Percentiles rank a stretch among this genome's conserved stretches.
phyloP scores from a whole-genome alignment of 2,797 vertebrate species.

The Pseudochromis fuscus region DNA sequence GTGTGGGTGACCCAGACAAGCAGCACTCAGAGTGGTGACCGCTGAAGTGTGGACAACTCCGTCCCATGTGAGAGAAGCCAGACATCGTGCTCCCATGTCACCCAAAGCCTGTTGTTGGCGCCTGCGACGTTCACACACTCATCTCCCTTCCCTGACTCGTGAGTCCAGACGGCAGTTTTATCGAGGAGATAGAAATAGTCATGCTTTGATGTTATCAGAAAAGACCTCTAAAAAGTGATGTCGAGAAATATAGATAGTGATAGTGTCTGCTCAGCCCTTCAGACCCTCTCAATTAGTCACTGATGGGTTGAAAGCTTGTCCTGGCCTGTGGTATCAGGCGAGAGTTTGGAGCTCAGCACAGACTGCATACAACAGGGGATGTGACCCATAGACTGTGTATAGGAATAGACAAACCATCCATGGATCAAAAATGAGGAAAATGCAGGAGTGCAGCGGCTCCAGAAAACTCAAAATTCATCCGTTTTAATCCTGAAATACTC shows the following conservation, averaged over 20 bases:
- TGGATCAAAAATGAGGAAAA: too few species aligned
- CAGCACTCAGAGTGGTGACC: slow-evolving; percentile 62
- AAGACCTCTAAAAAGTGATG: slow-evolving; percentile 60
- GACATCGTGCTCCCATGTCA: slow-evolving; percentile 62
- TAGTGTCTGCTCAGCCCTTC: slow-evolving; percentile 48
- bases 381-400: too few species aligned
- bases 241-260: slow-evolving; percentile 54
- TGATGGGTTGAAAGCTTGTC: slow-evolving; percentile 30
- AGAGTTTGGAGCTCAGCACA: slow-evolving; percentile 44
- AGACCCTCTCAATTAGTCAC: slow-evolving; percentile 64
- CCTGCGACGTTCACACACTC: slow-evolving; percentile 70
- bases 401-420: too few species aligned
- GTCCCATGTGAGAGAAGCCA: slow-evolving; percentile 77
- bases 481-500: too few species aligned
- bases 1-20: slow-evolving; percentile 57
- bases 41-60: slow-evolving; percentile 71
- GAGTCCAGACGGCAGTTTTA: slow-evolving; percentile 60
- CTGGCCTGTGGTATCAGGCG: slow-evolving; percentile 53
- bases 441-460: too few species aligned
- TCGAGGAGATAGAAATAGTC: slow-evolving; percentile 78
- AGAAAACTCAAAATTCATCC: too few species aligned
- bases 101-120: slow-evolving; percentile 69
- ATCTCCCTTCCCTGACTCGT: slow-evolving; percentile 47
- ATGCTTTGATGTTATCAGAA: slow-evolving; percentile 81
- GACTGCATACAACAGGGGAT: too few species aligned